These are phyloP conservation scores for Hippoglossus stenolepis DNA, from an alignment of 2,113 vertebrate genomes.

Conservation along the genomic window DNA sequence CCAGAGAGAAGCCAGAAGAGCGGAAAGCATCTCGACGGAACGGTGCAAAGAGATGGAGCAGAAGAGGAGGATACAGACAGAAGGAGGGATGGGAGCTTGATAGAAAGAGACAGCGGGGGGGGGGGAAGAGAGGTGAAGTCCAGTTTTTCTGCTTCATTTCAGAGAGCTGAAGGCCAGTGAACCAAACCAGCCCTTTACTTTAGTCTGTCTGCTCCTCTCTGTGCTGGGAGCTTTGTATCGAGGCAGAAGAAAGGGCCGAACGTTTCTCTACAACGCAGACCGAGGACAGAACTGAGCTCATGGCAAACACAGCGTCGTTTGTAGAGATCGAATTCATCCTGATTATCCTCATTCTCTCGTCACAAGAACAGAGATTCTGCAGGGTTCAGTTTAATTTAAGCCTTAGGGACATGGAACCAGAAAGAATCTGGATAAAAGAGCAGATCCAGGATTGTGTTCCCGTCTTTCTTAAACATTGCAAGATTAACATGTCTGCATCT, in stretches of 20 bases:
- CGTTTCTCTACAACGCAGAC: not conserved
- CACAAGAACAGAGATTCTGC: no score
- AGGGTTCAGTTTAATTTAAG: no score
- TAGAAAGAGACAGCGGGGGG: not conserved
- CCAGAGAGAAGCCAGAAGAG: not conserved
- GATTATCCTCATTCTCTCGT: no score
- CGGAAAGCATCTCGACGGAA: not conserved
- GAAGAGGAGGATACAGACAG: not conserved
- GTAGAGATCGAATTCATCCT: no score
- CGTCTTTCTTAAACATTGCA: no score
- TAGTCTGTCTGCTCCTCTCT: not conserved
- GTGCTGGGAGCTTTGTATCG: not conserved
- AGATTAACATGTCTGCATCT: no score
- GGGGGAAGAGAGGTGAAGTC: no score
- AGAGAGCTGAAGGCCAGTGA: constrained; percentile 7
- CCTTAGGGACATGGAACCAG: no score
- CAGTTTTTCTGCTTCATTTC: constrained; percentile 37
- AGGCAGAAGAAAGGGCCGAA: not conserved
- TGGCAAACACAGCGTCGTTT: no score
- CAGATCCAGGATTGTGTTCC: no score
- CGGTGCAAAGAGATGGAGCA: not conserved
- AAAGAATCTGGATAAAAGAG: no score
- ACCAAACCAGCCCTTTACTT: not conserved
- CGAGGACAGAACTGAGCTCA: no score
- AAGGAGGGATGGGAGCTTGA: not conserved